phyloP scores from a whole-genome alignment of 1,140 invertebrate genomes.

The Panagrolaimus sp. region DNA sequence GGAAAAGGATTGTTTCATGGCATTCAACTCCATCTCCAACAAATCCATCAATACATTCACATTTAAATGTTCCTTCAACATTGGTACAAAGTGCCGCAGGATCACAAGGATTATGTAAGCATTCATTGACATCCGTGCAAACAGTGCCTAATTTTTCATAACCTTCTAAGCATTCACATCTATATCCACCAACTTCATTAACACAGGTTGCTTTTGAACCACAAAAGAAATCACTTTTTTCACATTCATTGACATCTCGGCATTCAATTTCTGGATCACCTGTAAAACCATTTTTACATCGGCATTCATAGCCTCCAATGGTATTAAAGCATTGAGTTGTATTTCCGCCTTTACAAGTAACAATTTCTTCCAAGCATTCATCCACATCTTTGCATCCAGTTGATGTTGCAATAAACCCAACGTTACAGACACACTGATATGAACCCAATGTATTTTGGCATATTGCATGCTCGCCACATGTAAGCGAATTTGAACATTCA shows the following conservation, averaged over 20 bases:
- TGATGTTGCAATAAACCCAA: constrained; percentile 33
- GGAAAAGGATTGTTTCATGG: constrained; percentile 28
- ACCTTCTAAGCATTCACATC: constrained; percentile 37
- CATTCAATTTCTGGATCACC: constrained; percentile 27
- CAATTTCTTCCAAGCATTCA: constrained; percentile 33
- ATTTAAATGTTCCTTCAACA: constrained; percentile 43
- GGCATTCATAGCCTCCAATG: constrained; percentile 40
- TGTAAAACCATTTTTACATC: constrained; percentile 31
- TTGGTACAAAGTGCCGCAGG: constrained; percentile 40
- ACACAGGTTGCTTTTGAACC: constrained; percentile 32
- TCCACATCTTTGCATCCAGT: constrained; percentile 39
- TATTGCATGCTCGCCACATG: constrained; percentile 37
- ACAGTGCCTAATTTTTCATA: constrained; percentile 29
- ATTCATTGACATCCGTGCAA: constrained; percentile 40
- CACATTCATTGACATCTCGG: constrained; percentile 41
- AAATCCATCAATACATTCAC: constrained; percentile 45
- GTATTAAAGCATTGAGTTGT: constrained; percentile 35
- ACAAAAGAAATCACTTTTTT: constrained; percentile 32
- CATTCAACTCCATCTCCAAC: constrained; percentile 45
- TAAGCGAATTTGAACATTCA: constrained; percentile 28
- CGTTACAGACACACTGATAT: constrained; percentile 42
- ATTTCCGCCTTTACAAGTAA: constrained; percentile 31
- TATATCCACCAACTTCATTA: constrained; percentile 35
- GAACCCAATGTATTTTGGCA: constrained; percentile 38
- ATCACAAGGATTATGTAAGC: constrained; percentile 37